Conservation (phyloP, 1,140 invertebrate species). For the Hypothenemus hampei region DNA sequence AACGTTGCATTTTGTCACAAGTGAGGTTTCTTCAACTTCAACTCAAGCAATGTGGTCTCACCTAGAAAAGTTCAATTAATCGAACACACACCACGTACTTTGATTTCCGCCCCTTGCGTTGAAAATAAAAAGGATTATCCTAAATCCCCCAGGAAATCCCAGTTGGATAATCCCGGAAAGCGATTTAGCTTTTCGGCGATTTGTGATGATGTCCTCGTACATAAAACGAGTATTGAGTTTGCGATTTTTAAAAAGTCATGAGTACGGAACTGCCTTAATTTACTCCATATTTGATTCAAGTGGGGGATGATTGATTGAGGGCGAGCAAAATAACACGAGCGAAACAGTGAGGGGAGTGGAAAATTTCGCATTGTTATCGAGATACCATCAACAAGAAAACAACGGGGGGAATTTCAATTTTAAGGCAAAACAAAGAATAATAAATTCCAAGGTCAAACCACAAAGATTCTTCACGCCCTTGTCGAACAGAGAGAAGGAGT, state of each 20-base stretch:
- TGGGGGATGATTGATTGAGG: too few species aligned
- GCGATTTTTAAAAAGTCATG: conserved; percentile 17
- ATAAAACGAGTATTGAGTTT: conserved; percentile 16
- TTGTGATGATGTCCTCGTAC: conserved; percentile 17
- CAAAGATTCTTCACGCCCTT: conserved; percentile 3
- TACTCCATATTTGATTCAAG: background rate
- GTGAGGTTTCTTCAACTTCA: conserved; percentile 11
- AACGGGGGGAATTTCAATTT: too few species aligned
- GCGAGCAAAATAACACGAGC: too few species aligned
- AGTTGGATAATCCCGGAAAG: conserved; percentile 14
- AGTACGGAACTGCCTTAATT: background rate
- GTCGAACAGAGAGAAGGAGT: background rate
- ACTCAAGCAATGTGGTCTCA: conserved; percentile 8
- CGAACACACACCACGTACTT: conserved; percentile 5
- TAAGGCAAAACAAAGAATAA: conserved; percentile 4
- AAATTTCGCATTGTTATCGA: too few species aligned
- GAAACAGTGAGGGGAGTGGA: too few species aligned
- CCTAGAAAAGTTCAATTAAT: conserved; percentile 12
- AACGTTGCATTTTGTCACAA: background rate
- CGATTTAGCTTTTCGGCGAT: conserved; percentile 21
- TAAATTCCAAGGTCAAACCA: background rate
- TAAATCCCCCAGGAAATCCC: conserved; percentile 16
- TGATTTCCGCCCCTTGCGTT: conserved; percentile 16
- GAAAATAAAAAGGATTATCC: conserved; percentile 22
- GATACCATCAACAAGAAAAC: background rate